phyloP scores from a whole-genome alignment of 2,888 invertebrate genomes.

The Spodoptera littoralis region DNA sequence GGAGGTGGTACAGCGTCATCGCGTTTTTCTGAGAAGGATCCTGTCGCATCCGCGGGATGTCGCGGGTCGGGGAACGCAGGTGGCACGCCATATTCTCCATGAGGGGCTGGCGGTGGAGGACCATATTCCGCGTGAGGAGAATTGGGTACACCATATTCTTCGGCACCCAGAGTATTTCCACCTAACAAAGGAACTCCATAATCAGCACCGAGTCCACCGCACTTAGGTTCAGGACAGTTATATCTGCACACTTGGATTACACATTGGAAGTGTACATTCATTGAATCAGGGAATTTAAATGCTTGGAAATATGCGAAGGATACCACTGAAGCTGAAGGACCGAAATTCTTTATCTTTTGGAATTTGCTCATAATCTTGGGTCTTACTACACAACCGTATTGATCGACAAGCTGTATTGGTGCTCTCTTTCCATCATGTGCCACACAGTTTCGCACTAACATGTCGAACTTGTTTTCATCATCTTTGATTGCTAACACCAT shows the following conservation, averaged over 20 bases:
- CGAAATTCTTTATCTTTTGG: conserved; percentile 98
- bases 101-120: conserved; percentile 90
- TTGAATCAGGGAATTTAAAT: conserved; percentile 98
- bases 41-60: conserved; percentile 95
- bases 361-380: conserved; percentile 98
- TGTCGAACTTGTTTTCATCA: conserved; percentile 98
- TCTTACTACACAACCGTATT: conserved; percentile 97
- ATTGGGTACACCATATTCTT: conserved; percentile 90
- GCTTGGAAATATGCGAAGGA: conserved; percentile 99
- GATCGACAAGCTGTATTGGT: conserved; percentile 97
- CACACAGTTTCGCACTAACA: conserved; percentile 97
- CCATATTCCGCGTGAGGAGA: conserved; percentile 91
- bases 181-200: conserved; percentile 91
- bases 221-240: conserved; percentile 97
- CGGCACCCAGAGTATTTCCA: conserved; percentile 89
- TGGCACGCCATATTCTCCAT: conserved; percentile 92
- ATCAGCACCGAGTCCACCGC: conserved; percentile 92
- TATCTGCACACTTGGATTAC: conserved; percentile 98
- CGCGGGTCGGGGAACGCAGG: conserved; percentile 96
- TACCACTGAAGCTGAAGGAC: conserved; percentile 97
- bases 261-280: conserved; percentile 99
- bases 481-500: conserved; percentile 98
- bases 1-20: conserved; percentile 94
- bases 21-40: conserved; percentile 94
- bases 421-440: conserved; percentile 98